Percentiles rank a stretch among this genome's conserved stretches.
These are phyloP conservation scores for Ranitomeya imitator DNA, from an alignment of 2,113 vertebrate species.

Conservation along the genomic window DNA sequence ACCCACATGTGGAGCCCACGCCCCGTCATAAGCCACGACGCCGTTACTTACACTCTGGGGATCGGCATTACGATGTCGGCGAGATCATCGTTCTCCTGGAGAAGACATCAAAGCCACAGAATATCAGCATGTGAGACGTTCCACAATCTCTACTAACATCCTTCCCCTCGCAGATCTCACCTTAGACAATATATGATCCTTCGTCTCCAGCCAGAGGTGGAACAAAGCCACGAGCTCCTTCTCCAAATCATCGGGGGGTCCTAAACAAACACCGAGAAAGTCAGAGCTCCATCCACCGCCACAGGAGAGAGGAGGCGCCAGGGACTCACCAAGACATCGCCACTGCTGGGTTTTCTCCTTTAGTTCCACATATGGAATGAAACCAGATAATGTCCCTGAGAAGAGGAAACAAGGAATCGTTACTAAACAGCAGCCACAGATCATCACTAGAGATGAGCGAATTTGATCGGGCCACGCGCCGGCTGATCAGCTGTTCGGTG, in stretches of 20 bases:
- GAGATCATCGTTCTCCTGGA: conserved; percentile 86
- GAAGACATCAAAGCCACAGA: conserved; percentile 57
- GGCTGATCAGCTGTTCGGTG: too few species aligned
- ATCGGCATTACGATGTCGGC: conserved; percentile 83
- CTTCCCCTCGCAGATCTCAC: conserved; percentile 66
- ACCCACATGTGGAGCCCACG: neutral
- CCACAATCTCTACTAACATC: neutral
- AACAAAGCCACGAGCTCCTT: conserved; percentile 90
- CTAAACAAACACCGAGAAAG: conserved; percentile 64
- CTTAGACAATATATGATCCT: conserved; percentile 92
- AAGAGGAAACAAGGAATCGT: neutral
- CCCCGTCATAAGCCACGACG: neutral
- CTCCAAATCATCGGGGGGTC: conserved; percentile 85
- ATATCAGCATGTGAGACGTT: neutral
- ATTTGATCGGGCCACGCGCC: too few species aligned
- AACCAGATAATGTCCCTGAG: conserved; percentile 77
- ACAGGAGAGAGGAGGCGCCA: neutral
- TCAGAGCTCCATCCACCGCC: neutral
- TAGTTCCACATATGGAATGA: conserved; percentile 91
- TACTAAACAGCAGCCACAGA: neutral
- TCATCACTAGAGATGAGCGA: neutral
- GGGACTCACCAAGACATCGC: conserved; percentile 86
- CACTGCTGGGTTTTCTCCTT: conserved; percentile 91
- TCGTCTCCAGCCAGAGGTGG: conserved; percentile 95
- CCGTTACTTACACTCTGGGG: conserved; percentile 85